Evolutionary conservation across 2,113 vertebrate species (phyloP).

Genomic region (Chascanopsetta lugubris): DNA sequence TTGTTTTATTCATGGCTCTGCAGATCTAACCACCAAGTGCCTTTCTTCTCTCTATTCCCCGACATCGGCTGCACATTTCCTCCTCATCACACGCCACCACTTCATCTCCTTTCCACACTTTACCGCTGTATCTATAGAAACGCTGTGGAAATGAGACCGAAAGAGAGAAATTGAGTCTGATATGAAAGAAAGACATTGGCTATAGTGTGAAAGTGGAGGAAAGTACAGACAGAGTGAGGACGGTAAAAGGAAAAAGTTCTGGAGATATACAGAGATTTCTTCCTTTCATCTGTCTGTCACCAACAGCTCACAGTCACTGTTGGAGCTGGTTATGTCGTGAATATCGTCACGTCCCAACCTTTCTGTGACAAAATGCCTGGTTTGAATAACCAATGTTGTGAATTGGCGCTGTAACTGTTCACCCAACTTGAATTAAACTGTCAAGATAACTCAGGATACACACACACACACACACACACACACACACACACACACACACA

Average conservation of each 20-base stretch:
- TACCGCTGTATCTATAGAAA: background rate
- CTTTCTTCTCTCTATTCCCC: background rate
- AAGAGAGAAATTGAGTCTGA: background rate
- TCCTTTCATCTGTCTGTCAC: background rate
- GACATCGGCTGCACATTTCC: background rate
- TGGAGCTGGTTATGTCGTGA: too few relatives aligned
- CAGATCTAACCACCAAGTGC: background rate
- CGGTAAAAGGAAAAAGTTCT: background rate
- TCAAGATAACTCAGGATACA: too few relatives aligned
- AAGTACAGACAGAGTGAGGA: background rate
- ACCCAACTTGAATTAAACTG: too few relatives aligned
- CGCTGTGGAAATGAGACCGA: background rate
- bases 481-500: too few relatives aligned
- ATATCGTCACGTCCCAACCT: background rate
- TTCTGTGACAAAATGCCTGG: background rate
- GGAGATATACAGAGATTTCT: background rate
- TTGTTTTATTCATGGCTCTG: constrained; percentile 20
- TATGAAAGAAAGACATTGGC: background rate
- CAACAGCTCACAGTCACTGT: too few relatives aligned
- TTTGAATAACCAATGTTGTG: background rate
- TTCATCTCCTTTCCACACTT: background rate
- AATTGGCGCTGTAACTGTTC: too few relatives aligned
- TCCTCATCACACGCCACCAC: background rate
- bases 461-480: too few relatives aligned
- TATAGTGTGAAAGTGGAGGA: background rate